Conservation (phyloP, 2,888 invertebrate genomes). For the Abscondita cerata region DNA sequence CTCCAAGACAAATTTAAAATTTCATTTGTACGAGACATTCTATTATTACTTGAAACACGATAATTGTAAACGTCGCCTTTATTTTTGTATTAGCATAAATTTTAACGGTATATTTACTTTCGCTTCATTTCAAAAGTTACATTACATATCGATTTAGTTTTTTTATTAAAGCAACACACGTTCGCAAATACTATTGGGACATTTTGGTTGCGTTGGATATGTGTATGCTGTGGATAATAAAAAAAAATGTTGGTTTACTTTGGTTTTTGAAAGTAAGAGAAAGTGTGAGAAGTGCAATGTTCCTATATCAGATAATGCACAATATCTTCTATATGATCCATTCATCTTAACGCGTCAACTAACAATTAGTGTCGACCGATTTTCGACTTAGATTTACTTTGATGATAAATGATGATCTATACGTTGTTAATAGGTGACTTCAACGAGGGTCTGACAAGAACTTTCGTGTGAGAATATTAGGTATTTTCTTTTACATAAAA, state of each 20-base stretch:
- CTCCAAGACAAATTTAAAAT: slow-evolving; percentile 23
- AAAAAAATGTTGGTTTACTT: too few relatives aligned
- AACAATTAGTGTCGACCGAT: slow-evolving; percentile 24
- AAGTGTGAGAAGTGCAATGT: neutral
- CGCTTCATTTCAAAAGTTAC: slow-evolving; percentile 11
- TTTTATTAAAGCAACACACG: slow-evolving; percentile 36
- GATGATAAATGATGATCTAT: slow-evolving; percentile 33
- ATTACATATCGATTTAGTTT: slow-evolving; percentile 36
- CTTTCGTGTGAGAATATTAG: slow-evolving; percentile 3
- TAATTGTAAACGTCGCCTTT: neutral
- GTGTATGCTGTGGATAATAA: too few relatives aligned
- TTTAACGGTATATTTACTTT: neutral
- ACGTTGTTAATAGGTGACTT: slow-evolving; percentile 18
- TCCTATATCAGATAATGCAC: neutral
- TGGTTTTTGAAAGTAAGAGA: neutral
- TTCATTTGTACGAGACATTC: slow-evolving; percentile 13
- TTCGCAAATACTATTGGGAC: slow-evolving; percentile 20
- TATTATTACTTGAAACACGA: slow-evolving; percentile 1
- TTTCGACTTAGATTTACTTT: slow-evolving; percentile 29
- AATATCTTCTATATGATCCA: slow-evolving; percentile 10
- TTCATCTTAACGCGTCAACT: slow-evolving; percentile 27
- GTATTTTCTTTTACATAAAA: slow-evolving; percentile 2
- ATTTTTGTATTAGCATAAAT: too few relatives aligned
- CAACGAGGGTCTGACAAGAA: slow-evolving; percentile 8
- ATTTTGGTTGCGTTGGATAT: slow-evolving; percentile 12